Evolutionary conservation across 2,797 vertebrate species (phyloP).

Genomic region (Strix occidentalis): DNA sequence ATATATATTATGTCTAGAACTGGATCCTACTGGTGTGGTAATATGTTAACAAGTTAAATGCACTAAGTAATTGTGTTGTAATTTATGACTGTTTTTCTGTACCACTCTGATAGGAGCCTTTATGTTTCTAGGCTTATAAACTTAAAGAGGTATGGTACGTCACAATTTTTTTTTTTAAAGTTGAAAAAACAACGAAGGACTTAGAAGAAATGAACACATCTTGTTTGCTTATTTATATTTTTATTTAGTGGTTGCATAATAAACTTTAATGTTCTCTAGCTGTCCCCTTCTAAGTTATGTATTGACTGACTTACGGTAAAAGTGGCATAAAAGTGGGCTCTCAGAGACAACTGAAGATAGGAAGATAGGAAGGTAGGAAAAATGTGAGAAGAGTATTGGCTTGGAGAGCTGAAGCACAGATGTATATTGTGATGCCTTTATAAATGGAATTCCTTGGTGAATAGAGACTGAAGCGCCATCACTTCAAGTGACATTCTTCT

Average conservation of each 20-base stretch:
- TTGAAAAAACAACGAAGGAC: not conserved
- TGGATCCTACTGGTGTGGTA: not conserved
- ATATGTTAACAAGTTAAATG: not conserved
- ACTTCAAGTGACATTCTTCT: not conserved
- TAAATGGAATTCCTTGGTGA: not conserved
- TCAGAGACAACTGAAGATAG: not conserved
- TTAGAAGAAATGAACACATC: not conserved
- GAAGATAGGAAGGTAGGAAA: not conserved
- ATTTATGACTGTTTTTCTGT: not conserved
- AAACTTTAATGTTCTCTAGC: fast-evolving
- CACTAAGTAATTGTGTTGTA: not conserved
- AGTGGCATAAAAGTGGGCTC: not conserved
- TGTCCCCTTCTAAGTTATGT: not conserved
- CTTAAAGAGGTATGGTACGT: not conserved
- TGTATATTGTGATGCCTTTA: not conserved
- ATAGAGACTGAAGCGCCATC: not conserved
- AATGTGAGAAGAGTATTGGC: not conserved
- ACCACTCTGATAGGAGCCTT: not conserved
- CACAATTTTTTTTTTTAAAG: not conserved
- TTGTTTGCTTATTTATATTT: not conserved
- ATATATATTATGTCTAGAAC: not conserved
- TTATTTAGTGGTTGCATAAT: not conserved
- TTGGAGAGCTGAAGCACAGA: not conserved
- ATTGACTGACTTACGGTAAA: not conserved
- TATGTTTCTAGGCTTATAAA: not conserved